Conservation (phyloP, 2,888 invertebrate species). For the Labia minor region DNA sequence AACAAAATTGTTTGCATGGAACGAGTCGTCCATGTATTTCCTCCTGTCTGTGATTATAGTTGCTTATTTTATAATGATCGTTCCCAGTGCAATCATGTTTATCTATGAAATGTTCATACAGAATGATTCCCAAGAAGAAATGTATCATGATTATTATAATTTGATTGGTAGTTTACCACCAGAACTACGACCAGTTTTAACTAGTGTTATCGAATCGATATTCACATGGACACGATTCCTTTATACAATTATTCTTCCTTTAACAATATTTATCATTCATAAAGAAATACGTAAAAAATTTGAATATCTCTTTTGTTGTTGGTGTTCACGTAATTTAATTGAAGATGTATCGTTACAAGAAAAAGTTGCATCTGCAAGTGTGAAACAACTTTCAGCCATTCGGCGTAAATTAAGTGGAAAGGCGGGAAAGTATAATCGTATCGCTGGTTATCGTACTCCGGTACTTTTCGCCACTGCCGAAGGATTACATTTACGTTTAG, state of each 20-base stretch:
- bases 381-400: constrained; percentile 23
- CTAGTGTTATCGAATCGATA: constrained; percentile 27
- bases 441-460: constrained; percentile 29
- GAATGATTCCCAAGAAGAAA: neutral
- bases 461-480: constrained; percentile 31
- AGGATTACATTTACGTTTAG: constrained; percentile 30
- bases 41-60: neutral
- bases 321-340: constrained; percentile 24
- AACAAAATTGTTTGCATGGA: neutral
- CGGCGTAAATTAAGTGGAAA: constrained; percentile 23
- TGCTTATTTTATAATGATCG: neutral
- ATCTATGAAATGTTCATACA: neutral
- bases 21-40: neutral
- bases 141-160: neutral
- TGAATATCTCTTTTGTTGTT: constrained; percentile 28
- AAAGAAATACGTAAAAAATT: constrained; percentile 30
- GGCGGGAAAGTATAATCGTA: constrained; percentile 25
- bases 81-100: neutral
- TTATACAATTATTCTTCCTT: constrained; percentile 28
- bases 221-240: constrained; percentile 30
- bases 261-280: constrained; percentile 27
- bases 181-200: constrained; percentile 18
- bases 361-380: constrained; percentile 18
- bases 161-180: neutral
- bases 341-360: constrained; percentile 16